Base-by-base conservation (phyloP, 2,113 vertebrate species). In the Paraplagusia blochii region DNA sequence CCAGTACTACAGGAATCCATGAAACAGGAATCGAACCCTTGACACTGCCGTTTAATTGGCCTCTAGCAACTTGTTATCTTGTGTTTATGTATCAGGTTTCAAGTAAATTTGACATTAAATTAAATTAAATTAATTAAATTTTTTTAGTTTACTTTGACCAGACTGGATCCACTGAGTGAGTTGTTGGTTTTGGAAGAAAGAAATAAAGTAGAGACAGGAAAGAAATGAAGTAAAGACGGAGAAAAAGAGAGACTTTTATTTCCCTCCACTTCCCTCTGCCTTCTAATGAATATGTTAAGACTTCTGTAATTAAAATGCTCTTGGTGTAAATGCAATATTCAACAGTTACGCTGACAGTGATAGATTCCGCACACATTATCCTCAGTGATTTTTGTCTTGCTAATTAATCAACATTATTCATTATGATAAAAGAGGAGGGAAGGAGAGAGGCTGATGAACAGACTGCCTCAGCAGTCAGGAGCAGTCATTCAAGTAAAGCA, bases 341-440 rank as follows among this genome's bases (percentile, higher is more conserved):
- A 88, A 85, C 86, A 86, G 87, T 80, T 87, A 77, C 66, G 17
- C 48, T 90, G 90, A 91, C 90, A 91, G 88, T 92, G 88, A 91
- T 91, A 66, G 89, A 92, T 91, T 90, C 90, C 86, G 79, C 87
- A 85, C 80, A 87, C 80, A 90, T 91, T 88, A 90, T 91, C 83
- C 79, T 88, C 88, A 85, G 79, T 87, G 87, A 80, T 86, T 90
- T 42, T 87, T 90, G 90, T 90, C 88, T 90, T 74, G 81, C 86
- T 88, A 90, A 92, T 92, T 92, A 90, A 91, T 92, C 89, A 90
- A 90, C 84, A 88, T 90, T 92, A 90, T 91, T 91, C 90, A 92
- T 90, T 85, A 84, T 84, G 83, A 83, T 87, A 84, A 86, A 77
- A 81, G 56, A 44, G 48, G 53, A 29, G 22, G 50, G 46, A 56